Percentiles rank a stretch among this genome's conserved stretches.
phyloP scores from a whole-genome alignment of 2,113 vertebrate species.

The Lonchura striata region DNA sequence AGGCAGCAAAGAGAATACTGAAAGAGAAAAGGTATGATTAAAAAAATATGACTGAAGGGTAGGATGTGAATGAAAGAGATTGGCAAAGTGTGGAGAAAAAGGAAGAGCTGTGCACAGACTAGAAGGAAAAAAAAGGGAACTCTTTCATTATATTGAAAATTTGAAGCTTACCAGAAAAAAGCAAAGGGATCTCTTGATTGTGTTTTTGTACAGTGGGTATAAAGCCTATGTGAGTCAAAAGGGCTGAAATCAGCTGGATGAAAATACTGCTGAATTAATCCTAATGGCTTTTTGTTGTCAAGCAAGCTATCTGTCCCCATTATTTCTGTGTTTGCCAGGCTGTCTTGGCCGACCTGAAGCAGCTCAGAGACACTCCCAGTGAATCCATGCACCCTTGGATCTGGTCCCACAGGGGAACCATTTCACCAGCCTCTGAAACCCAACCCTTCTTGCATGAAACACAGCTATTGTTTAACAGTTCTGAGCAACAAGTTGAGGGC shows the following conservation, averaged over 20 bases:
- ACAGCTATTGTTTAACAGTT: constrained; percentile 46
- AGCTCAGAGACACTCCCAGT: background rate
- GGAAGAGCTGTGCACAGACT: background rate
- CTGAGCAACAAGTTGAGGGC: constrained; percentile 19
- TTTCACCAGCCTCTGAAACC: constrained; percentile 9
- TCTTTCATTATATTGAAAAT: background rate
- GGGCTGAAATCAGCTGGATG: background rate
- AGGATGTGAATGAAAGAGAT: background rate
- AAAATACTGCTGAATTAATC: background rate
- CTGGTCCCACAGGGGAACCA: background rate
- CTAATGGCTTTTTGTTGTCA: background rate
- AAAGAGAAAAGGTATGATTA: background rate
- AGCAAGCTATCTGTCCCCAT: background rate
- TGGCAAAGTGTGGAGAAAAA: background rate
- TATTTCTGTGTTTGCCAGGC: background rate
- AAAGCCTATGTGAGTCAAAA: background rate
- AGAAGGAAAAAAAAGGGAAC: background rate
- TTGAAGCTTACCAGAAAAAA: background rate
- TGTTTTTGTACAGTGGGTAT: background rate
- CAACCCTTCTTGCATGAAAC: constrained; percentile 22
- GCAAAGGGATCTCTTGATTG: rapidly evolving
- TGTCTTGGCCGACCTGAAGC: background rate
- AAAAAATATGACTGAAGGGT: background rate
- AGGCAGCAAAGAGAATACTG: background rate
- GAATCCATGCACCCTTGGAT: background rate